These are phyloP conservation scores for Dryococelus australis DNA, from an alignment of 2,888 invertebrate genomes.

Conservation along the genomic window DNA sequence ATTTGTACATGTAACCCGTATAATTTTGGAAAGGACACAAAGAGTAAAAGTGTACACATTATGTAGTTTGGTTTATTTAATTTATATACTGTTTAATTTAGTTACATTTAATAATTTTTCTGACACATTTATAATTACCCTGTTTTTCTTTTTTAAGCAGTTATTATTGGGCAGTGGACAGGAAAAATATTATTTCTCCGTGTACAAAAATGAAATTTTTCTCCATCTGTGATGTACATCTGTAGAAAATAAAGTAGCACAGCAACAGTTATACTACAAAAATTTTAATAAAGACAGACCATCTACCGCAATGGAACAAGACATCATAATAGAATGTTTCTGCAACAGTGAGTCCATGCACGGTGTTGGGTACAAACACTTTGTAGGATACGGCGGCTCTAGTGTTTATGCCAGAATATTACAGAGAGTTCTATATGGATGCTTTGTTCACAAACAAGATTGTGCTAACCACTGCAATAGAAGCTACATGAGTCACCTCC, in stretches of 20 bases:
- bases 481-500: neutral
- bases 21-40: no score
- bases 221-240: neutral
- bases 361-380: neutral
- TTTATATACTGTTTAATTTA: no score
- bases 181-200: neutral
- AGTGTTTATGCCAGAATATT: neutral
- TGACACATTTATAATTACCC: no score
- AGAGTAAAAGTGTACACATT: no score
- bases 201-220: neutral
- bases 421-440: neutral
- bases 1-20: no score
- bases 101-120: no score
- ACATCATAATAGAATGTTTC: neutral
- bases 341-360: neutral
- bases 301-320: neutral
- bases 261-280: neutral
- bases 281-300: neutral
- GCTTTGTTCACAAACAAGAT: neutral
- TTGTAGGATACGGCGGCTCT: neutral
- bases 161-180: neutral
- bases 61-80: no score
- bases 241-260: neutral
- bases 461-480: neutral
- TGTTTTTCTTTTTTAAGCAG: neutral